These are phyloP conservation scores for Noctilio leporinus DNA, from an alignment of 2,113 vertebrate genomes.

Conservation along the genomic window DNA sequence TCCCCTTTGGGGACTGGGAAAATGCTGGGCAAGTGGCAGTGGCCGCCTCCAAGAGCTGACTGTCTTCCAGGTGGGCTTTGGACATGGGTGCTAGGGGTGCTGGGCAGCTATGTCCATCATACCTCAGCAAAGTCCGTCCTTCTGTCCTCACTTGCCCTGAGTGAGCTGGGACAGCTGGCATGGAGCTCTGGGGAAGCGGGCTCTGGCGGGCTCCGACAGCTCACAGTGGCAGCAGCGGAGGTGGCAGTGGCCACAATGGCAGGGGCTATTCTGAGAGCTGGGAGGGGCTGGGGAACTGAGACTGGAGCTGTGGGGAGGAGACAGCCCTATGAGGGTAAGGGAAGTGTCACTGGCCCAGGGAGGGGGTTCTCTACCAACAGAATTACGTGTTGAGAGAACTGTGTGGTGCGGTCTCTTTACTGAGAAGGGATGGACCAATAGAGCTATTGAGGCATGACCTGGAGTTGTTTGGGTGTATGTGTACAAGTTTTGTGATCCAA, in stretches of 20 bases:
- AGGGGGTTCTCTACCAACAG: background rate
- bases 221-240: constrained; percentile 33
- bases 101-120: background rate
- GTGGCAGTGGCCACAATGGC: background rate
- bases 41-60: background rate
- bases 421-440: background rate
- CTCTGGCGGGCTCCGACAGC: constrained; percentile 55
- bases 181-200: background rate
- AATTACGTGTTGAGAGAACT: background rate
- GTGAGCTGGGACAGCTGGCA: constrained; percentile 53
- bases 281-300: constrained; percentile 17
- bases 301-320: background rate
- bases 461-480: background rate
- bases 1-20: background rate
- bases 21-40: background rate
- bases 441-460: background rate
- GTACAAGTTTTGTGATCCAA: background rate
- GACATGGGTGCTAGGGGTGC: background rate
- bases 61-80: constrained; percentile 27
- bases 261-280: constrained; percentile 68
- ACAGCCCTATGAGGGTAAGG: background rate
- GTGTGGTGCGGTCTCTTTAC: background rate
- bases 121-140: background rate
- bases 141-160: constrained; percentile 66
- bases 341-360: background rate